phyloP scores from a whole-genome alignment of 2,888 invertebrate species.

The Petrophora chlorosata region DNA sequence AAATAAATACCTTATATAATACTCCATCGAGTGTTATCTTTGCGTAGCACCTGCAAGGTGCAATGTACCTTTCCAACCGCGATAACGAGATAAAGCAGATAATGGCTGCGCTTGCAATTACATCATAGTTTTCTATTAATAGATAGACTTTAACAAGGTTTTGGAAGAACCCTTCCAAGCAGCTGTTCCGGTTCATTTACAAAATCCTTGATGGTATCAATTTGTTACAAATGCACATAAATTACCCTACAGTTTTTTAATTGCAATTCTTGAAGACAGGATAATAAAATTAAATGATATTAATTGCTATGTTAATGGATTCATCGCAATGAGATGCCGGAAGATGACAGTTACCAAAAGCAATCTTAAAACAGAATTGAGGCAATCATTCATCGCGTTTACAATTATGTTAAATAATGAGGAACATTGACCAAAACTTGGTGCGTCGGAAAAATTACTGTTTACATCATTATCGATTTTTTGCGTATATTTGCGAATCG shows the following conservation, averaged over 20 bases:
- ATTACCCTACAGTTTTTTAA: conserved; percentile 18
- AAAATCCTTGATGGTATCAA: conserved; percentile 11
- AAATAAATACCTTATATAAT: conserved; percentile 39
- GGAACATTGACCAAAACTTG: conserved; percentile 43
- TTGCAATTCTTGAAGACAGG: conserved; percentile 18
- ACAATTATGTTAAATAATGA: conserved; percentile 44
- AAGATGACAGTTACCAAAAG: conserved; percentile 28
- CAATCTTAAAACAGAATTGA: conserved; percentile 33
- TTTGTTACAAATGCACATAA: conserved; percentile 22
- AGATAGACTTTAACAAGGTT: not conserved
- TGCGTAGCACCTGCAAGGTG: conserved; percentile 31
- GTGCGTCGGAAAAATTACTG: conserved; percentile 46
- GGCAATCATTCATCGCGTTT: conserved; percentile 40
- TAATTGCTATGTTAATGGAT: conserved; percentile 31
- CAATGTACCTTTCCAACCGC: conserved; percentile 31
- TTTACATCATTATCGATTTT: conserved; percentile 63
- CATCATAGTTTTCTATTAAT: conserved; percentile 15
- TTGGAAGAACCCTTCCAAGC: not conserved
- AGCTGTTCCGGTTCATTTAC: conserved; percentile 6
- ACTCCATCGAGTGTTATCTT: conserved; percentile 30
- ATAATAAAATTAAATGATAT: conserved; percentile 20
- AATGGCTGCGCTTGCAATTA: conserved; percentile 18
- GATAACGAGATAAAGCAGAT: conserved; percentile 31
- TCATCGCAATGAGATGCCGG: conserved; percentile 31
- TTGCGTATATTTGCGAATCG: conserved; percentile 65